Evolutionary conservation across 2,888 invertebrate genomes (phyloP).

Genomic region (Actias luna): DNA sequence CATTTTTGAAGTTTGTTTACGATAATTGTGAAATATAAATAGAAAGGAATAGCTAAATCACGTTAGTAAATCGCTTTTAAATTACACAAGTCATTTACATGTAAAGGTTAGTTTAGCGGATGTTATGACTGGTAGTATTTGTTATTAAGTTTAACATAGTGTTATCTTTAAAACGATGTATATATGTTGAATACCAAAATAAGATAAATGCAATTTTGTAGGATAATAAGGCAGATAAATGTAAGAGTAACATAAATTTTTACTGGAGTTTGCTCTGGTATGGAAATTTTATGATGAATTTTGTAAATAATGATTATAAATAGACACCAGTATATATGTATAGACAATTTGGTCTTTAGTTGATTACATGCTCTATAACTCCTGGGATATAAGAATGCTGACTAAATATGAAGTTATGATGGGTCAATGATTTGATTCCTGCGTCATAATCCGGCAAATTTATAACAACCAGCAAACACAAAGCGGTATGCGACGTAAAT

Average conservation of each 20-base stretch:
- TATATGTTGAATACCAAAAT: too few species aligned
- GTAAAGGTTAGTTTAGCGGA: conserved; percentile 13
- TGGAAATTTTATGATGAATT: too few species aligned
- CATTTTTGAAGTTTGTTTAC: background rate
- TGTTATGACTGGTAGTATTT: conserved; percentile 12
- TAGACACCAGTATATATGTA: too few species aligned
- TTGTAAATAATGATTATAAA: too few species aligned
- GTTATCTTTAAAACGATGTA: background rate
- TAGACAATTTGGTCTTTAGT: too few species aligned
- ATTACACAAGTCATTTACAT: conserved; percentile 18
- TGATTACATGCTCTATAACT: too few species aligned
- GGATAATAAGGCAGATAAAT: too few species aligned
- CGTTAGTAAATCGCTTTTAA: conserved; percentile 14
- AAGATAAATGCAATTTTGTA: too few species aligned
- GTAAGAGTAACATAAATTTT: too few species aligned
- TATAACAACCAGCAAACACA: background rate
- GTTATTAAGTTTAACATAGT: conserved; percentile 6
- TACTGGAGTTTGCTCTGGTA: too few species aligned
- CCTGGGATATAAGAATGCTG: too few species aligned
- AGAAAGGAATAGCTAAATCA: conserved; percentile 16
- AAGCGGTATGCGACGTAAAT: background rate
- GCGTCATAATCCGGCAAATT: background rate
- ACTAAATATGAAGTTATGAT: too few species aligned
- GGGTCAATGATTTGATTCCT: background rate
- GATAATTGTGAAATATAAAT: background rate